phyloP scores from a whole-genome alignment of 2,888 invertebrate genomes.

The Spodoptera picta region DNA sequence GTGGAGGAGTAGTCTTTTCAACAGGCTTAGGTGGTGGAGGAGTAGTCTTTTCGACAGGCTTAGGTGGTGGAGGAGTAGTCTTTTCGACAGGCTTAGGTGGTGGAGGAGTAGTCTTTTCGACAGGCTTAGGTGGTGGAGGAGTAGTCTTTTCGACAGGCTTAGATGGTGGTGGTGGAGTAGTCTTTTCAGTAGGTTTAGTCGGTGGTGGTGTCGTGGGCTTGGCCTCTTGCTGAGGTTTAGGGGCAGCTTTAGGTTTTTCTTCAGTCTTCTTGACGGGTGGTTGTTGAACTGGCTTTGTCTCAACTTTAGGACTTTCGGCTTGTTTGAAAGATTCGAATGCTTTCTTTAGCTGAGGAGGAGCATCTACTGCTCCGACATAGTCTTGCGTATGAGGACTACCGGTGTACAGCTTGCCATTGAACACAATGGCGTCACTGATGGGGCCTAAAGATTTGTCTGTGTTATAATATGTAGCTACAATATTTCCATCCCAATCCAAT shows the following conservation, averaged over 20 bases:
- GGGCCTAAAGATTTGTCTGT: slow-evolving; percentile 86
- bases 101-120: too few species aligned
- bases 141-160: too few species aligned
- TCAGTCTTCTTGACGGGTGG: slow-evolving; percentile 30
- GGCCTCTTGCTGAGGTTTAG: slow-evolving; percentile 41
- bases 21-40: too few species aligned
- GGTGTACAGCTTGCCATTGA: slow-evolving; percentile 90
- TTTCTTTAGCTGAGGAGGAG: slow-evolving; percentile 83
- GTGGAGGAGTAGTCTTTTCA: not conserved
- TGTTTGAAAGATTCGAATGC: slow-evolving; percentile 64
- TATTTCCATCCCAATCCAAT: slow-evolving; percentile 92
- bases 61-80: too few species aligned
- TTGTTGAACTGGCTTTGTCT: not conserved
- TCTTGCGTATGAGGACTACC: slow-evolving; percentile 91
- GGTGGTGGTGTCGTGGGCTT: slow-evolving; percentile 40
- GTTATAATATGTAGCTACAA: slow-evolving; percentile 91
- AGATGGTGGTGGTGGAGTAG: slow-evolving; percentile 1
- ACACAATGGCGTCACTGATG: slow-evolving; percentile 91
- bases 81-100: too few species aligned
- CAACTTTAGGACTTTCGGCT: slow-evolving; percentile 25
- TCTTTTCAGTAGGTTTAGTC: slow-evolving; percentile 33
- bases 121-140: too few species aligned
- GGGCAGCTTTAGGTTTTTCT: slow-evolving; percentile 28
- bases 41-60: too few species aligned
- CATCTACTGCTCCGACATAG: slow-evolving; percentile 90